Conservation (phyloP, 2,888 invertebrate genomes). For the Epistrophe grossulariae region DNA sequence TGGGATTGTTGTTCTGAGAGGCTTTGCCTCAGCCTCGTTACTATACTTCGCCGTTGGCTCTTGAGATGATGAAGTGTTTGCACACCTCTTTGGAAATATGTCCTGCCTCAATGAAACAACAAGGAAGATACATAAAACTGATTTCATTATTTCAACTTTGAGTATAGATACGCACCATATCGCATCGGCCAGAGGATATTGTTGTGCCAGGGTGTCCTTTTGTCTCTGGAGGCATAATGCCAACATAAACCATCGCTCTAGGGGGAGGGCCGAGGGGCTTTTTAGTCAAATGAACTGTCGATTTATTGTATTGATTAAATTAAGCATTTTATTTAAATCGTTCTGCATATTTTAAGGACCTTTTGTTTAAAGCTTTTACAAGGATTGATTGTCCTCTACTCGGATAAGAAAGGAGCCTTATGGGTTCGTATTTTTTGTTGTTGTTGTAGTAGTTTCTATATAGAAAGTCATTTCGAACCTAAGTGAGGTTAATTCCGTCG, state of each 20-base stretch:
- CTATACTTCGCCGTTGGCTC: constrained; percentile 1
- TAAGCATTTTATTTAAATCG: constrained; percentile 49
- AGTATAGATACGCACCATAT: background rate
- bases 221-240: background rate
- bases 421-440: background rate
- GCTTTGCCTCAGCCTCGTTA: background rate
- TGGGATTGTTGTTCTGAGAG: constrained; percentile 18
- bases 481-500: constrained; percentile 75
- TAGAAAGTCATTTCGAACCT: constrained; percentile 26
- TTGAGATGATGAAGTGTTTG: constrained; percentile 67
- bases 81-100: constrained; percentile 70
- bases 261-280: background rate
- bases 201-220: constrained; percentile 17
- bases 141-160: constrained; percentile 63
- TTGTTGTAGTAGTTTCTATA: background rate
- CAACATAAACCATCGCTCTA: background rate
- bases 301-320: constrained; percentile 66
- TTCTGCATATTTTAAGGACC: constrained; percentile 7
- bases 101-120: constrained; percentile 59
- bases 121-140: constrained; percentile 67
- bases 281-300: constrained; percentile 49
- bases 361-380: constrained; percentile 17
- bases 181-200: constrained; percentile 20
- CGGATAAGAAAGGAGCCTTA: background rate
- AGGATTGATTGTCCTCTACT: constrained; percentile 9